These are phyloP conservation scores for Tipula vernalis DNA, from an alignment of 2,888 invertebrate species.

Conservation along the genomic window DNA sequence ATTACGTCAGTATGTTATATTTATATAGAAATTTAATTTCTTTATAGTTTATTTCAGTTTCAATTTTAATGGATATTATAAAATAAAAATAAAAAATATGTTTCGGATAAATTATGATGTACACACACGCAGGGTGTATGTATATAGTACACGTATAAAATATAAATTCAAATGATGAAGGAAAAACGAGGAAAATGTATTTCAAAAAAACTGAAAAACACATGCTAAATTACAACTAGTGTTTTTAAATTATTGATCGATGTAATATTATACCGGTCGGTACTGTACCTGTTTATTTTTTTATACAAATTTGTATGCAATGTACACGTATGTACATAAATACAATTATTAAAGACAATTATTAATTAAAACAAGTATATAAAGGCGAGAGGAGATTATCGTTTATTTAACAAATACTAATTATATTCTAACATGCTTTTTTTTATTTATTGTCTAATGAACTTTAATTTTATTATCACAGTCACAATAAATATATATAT, in stretches of 20 bases:
- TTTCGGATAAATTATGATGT: not conserved
- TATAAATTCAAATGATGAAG: not conserved
- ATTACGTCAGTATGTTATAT: not conserved
- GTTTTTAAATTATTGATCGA: not conserved
- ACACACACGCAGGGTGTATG: not conserved
- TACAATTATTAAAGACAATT: not conserved
- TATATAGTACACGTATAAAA: not conserved
- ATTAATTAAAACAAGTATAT: not conserved
- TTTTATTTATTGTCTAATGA: not conserved
- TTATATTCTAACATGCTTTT: constrained; percentile 1
- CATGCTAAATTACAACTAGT: not conserved
- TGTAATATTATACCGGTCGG: not conserved
- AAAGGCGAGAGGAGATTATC: not conserved
- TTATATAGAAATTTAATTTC: not conserved
- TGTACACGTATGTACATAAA: too few species aligned
- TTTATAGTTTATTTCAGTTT: not conserved
- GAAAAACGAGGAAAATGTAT: not conserved
- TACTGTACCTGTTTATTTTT: not conserved
- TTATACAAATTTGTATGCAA: not conserved
- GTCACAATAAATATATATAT: not conserved
- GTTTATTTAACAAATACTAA: not conserved
- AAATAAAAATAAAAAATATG: not conserved
- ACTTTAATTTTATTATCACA: not conserved
- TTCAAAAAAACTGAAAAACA: not conserved
- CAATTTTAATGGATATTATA: not conserved